These are phyloP conservation scores for Argopecten irradians DNA, from an alignment of 1,140 invertebrate species.

Conservation along the genomic window DNA sequence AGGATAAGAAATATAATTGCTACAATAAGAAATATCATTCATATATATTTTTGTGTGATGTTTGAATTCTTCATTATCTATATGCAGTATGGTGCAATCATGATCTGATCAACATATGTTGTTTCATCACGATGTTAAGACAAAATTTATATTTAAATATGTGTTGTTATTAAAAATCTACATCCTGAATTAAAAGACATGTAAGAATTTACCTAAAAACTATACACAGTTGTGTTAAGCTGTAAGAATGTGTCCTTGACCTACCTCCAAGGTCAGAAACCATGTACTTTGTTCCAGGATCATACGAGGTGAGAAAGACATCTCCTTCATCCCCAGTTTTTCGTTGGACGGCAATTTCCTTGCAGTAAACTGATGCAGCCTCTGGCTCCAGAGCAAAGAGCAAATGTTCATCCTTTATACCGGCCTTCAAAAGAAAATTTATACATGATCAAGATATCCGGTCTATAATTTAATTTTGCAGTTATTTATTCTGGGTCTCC, in stretches of 20 bases:
- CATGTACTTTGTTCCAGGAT: conserved; percentile 65
- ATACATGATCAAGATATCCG: background rate
- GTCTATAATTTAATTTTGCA: background rate
- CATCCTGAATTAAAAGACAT: background rate
- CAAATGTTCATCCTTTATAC: conserved; percentile 64
- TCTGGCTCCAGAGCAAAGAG: conserved; percentile 68
- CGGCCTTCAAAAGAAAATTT: conserved; percentile 52
- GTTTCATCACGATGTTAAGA: background rate
- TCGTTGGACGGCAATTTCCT: conserved; percentile 54
- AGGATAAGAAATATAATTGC: too few species aligned
- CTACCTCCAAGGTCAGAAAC: conserved; percentile 70
- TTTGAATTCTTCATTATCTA: too few species aligned
- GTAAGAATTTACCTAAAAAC: too few species aligned
- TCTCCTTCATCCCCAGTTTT: background rate
- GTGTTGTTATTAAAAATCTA: background rate
- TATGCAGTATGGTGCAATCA: background rate
- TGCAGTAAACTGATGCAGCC: conserved; percentile 67
- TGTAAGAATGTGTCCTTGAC: background rate
- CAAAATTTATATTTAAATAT: background rate
- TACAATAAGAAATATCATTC: too few species aligned
- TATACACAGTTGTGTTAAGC: too few species aligned
- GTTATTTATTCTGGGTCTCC: background rate
- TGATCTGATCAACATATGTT: background rate
- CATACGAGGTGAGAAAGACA: conserved; percentile 44
- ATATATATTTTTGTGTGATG: too few species aligned